A percentile compares a stretch with the other conserved stretches of the same genome.
Evolutionary conservation across 2,888 invertebrate genomes (phyloP).

Genomic region (Zaprionus obscuricornis): DNA sequence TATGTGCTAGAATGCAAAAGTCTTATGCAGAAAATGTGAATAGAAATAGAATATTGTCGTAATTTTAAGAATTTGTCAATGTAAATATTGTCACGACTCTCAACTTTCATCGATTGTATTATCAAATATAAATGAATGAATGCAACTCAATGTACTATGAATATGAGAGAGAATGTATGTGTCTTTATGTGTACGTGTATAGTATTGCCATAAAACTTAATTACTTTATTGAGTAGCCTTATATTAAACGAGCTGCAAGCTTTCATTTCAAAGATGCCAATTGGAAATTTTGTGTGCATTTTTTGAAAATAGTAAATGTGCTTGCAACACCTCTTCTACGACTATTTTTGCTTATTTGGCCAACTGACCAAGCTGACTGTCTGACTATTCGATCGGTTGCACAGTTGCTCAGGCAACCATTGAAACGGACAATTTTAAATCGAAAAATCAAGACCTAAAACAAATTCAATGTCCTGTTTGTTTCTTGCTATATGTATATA

Average conservation of each 20-base stretch:
- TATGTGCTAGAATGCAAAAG: not conserved
- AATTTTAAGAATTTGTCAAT: conserved; percentile 13
- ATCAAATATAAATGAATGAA: too few species aligned
- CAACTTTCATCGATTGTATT: conserved; percentile 5
- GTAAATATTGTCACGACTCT: conserved; percentile 39
- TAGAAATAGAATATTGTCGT: not conserved
- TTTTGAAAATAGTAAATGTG: conserved; percentile 38
- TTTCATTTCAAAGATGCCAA: conserved; percentile 30
- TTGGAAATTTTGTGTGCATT: conserved; percentile 32
- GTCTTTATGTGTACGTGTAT: conserved; percentile 2
- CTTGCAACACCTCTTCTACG: conserved; percentile 39
- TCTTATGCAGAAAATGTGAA: not conserved
- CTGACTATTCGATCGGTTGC: conserved; percentile 8
- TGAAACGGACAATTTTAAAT: conserved; percentile 73
- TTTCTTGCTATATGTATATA: conserved; percentile 17
- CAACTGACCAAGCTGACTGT: not conserved
- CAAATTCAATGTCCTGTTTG: conserved; percentile 75
- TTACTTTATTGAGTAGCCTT: conserved; percentile 49
- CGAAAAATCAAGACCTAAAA: conserved; percentile 75
- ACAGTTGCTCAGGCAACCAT: conserved; percentile 42
- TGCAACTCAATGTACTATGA: too few species aligned
- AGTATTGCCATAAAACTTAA: conserved; percentile 43
- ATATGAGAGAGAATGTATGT: not conserved
- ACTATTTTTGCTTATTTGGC: not conserved
- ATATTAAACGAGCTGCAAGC: conserved; percentile 14